Evolutionary conservation across 2,797 vertebrate species (phyloP).

Genomic region (Emydoidea blandingii): DNA sequence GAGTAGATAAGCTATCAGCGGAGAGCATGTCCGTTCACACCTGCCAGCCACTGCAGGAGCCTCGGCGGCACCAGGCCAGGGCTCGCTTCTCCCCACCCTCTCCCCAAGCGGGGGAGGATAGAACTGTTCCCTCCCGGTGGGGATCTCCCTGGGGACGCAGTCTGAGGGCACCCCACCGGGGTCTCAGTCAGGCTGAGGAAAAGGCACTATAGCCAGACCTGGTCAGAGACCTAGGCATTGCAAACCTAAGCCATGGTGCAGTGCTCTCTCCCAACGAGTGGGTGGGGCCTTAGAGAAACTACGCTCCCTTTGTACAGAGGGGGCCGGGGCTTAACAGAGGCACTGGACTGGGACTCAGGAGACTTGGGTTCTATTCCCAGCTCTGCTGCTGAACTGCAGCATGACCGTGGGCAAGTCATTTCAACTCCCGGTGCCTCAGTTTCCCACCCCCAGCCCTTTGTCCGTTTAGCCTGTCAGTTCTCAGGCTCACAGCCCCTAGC

Average conservation of each 20-base stretch:
- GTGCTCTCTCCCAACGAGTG: neutral
- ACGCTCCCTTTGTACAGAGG: neutral
- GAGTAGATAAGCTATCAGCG: neutral
- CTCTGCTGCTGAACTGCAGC: neutral
- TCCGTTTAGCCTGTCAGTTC: neutral
- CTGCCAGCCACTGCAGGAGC: neutral
- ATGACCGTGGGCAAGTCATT: neutral
- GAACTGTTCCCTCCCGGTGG: too few relatives aligned
- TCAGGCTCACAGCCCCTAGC: neutral
- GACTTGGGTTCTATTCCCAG: neutral
- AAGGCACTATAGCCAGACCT: neutral
- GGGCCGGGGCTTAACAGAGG: neutral
- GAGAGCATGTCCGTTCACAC: neutral
- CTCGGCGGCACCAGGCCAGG: accelerated
- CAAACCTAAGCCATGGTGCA: neutral
- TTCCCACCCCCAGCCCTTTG: neutral
- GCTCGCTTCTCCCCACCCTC: neutral
- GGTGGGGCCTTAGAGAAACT: neutral
- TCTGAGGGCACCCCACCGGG: too few relatives aligned
- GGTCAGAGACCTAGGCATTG: neutral
- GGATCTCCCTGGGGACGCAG: too few relatives aligned
- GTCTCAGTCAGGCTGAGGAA: neutral
- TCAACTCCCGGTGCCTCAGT: neutral
- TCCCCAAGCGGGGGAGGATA: too few relatives aligned
- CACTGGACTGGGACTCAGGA: neutral